Evolutionary conservation across 2,113 vertebrate genomes (phyloP).

Genomic region (Calonectris borealis): DNA sequence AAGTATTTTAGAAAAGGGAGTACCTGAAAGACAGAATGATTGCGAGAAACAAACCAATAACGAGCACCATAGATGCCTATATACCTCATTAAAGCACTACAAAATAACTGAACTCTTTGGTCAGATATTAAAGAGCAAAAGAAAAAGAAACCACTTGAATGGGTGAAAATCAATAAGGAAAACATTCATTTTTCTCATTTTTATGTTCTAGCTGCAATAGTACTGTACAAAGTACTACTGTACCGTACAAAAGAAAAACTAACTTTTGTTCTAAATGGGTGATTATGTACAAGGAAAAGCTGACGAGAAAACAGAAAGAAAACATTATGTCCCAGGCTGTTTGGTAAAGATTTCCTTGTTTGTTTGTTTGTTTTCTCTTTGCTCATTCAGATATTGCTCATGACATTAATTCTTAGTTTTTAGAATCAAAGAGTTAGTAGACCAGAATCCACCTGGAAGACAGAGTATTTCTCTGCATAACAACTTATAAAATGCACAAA

Average conservation of each 20-base stretch:
- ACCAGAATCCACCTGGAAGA: background rate
- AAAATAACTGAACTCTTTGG: background rate
- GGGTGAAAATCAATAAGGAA: background rate
- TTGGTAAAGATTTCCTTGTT: background rate
- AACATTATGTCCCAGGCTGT: background rate
- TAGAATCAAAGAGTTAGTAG: background rate
- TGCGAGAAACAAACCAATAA: background rate
- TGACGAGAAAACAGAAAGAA: background rate
- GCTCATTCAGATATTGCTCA: background rate
- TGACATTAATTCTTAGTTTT: background rate
- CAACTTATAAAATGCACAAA: background rate
- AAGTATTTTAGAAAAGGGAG: background rate
- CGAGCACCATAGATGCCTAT: background rate
- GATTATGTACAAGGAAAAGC: background rate
- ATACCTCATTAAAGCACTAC: background rate
- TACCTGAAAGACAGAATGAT: background rate
- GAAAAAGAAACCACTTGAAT: background rate
- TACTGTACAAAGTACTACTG: background rate
- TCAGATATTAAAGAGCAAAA: background rate
- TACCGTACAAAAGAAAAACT: background rate
- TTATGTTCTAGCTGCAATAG: background rate
- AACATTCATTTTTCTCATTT: background rate
- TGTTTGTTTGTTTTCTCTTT: background rate
- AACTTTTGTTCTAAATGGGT: background rate
- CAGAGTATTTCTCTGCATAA: accelerated